Percentiles rank a stretch among this genome's conserved stretches.
Evolutionary conservation across 2,888 invertebrate genomes (phyloP).

Genomic region (Strigamia maritima): DNA sequence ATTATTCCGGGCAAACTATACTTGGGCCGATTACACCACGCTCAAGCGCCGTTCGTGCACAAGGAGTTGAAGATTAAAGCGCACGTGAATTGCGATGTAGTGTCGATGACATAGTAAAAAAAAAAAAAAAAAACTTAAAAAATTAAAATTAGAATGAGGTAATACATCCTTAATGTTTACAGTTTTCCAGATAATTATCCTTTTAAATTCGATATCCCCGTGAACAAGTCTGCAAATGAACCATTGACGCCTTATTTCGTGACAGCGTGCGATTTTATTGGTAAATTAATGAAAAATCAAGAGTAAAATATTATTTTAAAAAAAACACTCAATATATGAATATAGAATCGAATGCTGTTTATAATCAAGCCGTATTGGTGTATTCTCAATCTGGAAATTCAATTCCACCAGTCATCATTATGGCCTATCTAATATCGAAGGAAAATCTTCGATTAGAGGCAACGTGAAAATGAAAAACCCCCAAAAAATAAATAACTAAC

Average conservation of each 20-base stretch:
- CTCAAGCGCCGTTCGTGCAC: not conserved
- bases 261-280: not conserved
- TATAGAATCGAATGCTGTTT: not conserved
- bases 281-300: not conserved
- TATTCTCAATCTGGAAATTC: not conserved
- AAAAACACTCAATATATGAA: not conserved
- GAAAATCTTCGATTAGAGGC: not conserved
- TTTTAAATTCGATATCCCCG: not conserved
- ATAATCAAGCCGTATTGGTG: not conserved
- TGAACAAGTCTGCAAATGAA: not conserved
- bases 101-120: not conserved
- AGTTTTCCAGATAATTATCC: slow-evolving; percentile 26
- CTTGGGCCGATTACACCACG: slow-evolving; percentile 11
- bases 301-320: not conserved
- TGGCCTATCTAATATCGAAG: not conserved
- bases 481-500: too few relatives aligned
- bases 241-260: not conserved
- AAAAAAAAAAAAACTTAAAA: not conserved
- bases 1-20: slow-evolving; percentile 24
- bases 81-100: not conserved
- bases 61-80: slow-evolving; percentile 27
- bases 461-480: too few relatives aligned
- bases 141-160: too few relatives aligned
- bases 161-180: not conserved
- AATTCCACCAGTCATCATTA: not conserved